Percentiles rank a stretch among this genome's conserved stretches.
Conservation (phyloP, 2,888 invertebrate genomes). For the Eupeodes latifasciatus region DNA sequence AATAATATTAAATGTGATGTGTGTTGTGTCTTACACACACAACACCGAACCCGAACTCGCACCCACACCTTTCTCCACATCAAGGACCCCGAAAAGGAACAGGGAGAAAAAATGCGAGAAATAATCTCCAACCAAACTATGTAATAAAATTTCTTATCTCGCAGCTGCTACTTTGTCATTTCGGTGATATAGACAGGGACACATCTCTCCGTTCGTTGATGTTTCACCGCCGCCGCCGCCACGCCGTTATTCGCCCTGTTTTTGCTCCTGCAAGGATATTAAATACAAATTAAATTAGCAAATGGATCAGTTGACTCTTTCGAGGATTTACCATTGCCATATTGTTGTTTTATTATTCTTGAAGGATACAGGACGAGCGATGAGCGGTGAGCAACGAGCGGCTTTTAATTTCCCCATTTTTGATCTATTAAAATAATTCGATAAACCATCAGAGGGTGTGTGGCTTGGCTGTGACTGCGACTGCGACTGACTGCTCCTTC, state of each 20-base stretch:
- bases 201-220: too few relatives aligned
- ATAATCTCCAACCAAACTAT: constrained; percentile 50
- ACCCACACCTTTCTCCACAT: constrained; percentile 2
- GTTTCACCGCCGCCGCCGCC: too few relatives aligned
- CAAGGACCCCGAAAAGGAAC: constrained; percentile 11
- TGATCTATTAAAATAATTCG: constrained; percentile 55
- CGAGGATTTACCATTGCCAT: constrained; percentile 32
- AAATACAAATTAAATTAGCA: constrained; percentile 73
- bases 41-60: not conserved
- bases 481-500: not conserved
- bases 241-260: too few relatives aligned
- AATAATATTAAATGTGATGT: constrained; percentile 73
- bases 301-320: constrained; percentile 62
- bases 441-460: not conserved
- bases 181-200: constrained; percentile 2
- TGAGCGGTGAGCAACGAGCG: not conserved
- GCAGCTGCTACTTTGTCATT: constrained; percentile 52
- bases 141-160: constrained; percentile 70
- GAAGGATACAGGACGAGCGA: not conserved
- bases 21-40: constrained; percentile 57
- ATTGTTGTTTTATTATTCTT: constrained; percentile 35
- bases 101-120: constrained; percentile 14
- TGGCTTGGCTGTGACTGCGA: not conserved
- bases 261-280: constrained; percentile 52
- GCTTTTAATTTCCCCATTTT: constrained; percentile 46